Evolutionary conservation across 2,888 invertebrate genomes (phyloP).

Genomic region (Drosophila meridiana): DNA sequence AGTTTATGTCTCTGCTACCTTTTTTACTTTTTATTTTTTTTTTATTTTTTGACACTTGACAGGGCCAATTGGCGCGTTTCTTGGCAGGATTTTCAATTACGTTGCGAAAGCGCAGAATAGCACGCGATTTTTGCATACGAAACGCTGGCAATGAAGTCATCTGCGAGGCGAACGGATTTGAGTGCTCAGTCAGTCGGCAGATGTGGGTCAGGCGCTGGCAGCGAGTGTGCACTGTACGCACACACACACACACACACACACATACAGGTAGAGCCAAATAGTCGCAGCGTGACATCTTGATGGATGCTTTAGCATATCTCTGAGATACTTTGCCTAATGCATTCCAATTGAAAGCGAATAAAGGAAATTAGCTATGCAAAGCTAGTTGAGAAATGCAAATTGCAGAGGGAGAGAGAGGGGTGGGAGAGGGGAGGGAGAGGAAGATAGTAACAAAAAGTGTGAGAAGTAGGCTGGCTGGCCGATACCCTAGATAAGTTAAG

Average conservation of each 20-base stretch:
- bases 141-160: conserved; percentile 42
- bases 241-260: neutral
- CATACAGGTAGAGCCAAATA: neutral
- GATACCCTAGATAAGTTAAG: neutral
- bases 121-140: conserved; percentile 37
- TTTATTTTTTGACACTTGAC: conserved; percentile 58
- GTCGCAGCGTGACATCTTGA: conserved; percentile 10
- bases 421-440: neutral
- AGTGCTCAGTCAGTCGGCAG: conserved; percentile 16
- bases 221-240: neutral
- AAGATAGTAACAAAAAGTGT: no score
- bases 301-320: neutral
- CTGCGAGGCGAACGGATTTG: conserved; percentile 7
- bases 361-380: conserved; percentile 17
- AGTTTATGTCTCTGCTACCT: conserved; percentile 35
- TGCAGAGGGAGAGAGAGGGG: neutral
- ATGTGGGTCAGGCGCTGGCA: conserved; percentile 20
- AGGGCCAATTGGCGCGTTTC: conserved; percentile 50
- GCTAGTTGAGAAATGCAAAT: neutral
- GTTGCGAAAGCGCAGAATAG: conserved; percentile 12
- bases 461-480: neutral
- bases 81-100: conserved; percentile 66
- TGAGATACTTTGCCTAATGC: conserved; percentile 12
- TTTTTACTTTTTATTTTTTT: conserved; percentile 27
- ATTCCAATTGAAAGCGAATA: conserved; percentile 5